Evolutionary conservation across 2,113 vertebrate genomes (phyloP), one percentile per base, ranked within the genome.

Genomic region (Amblyopsis rosae): DNA sequence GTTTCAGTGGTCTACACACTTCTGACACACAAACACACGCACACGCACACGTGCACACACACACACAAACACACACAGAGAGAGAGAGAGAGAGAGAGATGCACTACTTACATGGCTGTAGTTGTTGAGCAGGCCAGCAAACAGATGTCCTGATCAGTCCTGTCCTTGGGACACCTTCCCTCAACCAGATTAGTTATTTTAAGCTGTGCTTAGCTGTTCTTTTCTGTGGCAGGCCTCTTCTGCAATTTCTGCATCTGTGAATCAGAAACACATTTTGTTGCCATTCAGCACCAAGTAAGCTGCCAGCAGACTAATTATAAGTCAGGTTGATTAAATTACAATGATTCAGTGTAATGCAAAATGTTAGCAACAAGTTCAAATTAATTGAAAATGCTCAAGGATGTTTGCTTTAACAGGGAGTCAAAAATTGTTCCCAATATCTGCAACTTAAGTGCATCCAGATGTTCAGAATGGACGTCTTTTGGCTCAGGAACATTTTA

Each of bases 121-220:
- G 26, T 26, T 26, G 26, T 26, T 2, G 59, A 83, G 47, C 82
- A 78, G 73, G 71, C 47, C 3, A 85, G 69, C 55, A 45, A 82
- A 83, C 76, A 82, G 75, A 86, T 82, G 77, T 83, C 84, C 80
- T 76, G 19, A 48, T 26, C 59, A 82, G 65, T 56, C 67, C 70
- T 75, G 77, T 76, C 69, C 72, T 65, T 67, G 75, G 61, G 68
- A 80, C 82, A 66, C 76, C 76, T 83, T 83, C 70, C 76, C 82
- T 85, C 77, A 79, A 67, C 77, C 81, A 82, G 81, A 79, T 88
- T 90, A 87, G 62, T 60, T 74, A 75, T 79, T 72, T 65, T 93
- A 92, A 93, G 91, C 89, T 85, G 75, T 1, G 62, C 86, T 93
- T 84, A 92, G 85, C 91, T 86, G 85, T 72, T 77, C 82, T 90